Evolutionary conservation across 2,113 vertebrate species (phyloP).

Genomic region (Leptocoma aspasia): DNA sequence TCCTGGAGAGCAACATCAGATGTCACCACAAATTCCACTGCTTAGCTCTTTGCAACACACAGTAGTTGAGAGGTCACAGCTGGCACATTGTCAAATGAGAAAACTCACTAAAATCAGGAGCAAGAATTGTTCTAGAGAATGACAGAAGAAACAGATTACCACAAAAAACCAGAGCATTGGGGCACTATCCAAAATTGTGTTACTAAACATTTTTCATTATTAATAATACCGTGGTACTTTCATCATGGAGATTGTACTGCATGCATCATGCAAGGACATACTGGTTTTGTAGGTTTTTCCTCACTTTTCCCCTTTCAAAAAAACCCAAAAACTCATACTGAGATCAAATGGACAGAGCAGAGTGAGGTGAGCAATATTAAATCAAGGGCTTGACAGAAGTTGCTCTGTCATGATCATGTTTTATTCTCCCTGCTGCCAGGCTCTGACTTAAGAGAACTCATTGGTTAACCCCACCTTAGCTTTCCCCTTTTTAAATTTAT

Average conservation of each 20-base stretch:
- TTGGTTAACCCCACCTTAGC: not conserved
- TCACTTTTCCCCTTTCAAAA: not conserved
- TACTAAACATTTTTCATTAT: not conserved
- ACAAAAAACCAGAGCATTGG: accelerated
- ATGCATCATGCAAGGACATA: not conserved
- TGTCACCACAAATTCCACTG: not conserved
- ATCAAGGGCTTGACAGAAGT: not conserved
- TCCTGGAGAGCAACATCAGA: not conserved
- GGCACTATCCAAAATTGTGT: not conserved
- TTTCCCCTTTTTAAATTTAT: not conserved
- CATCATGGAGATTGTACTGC: not conserved
- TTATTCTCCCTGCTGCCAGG: not conserved
- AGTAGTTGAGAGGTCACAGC: not conserved
- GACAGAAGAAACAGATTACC: not conserved
- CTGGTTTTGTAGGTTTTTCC: not conserved
- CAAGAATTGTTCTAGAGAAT: not conserved
- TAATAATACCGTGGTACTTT: not conserved
- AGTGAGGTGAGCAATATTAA: not conserved
- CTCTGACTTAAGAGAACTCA: not conserved
- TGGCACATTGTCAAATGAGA: not conserved
- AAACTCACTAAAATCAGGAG: not conserved
- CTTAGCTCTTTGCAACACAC: not conserved
- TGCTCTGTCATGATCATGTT: not conserved
- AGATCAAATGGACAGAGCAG: not conserved
- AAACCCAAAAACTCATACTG: not conserved